phyloP scores from a whole-genome alignment of 2,888 invertebrate species.

The Chironomus tentans region DNA sequence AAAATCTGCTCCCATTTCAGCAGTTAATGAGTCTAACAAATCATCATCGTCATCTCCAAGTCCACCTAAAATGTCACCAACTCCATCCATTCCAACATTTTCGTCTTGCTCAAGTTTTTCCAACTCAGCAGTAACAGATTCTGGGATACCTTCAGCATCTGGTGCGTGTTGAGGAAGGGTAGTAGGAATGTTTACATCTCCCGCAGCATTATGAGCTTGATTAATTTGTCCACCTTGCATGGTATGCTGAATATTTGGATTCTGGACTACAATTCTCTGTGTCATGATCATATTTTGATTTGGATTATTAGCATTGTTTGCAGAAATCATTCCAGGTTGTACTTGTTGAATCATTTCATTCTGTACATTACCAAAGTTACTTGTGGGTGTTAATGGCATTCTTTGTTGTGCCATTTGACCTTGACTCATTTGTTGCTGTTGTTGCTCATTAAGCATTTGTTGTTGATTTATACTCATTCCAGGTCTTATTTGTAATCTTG shows the following conservation, averaged over 20 bases:
- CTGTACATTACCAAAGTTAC: not conserved
- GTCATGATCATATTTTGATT: conserved; percentile 1
- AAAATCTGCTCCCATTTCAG: conserved; percentile 90
- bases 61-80: conserved; percentile 71
- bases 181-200: not conserved
- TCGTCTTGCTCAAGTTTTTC: conserved; percentile 59
- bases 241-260: conserved; percentile 24
- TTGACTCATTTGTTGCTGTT: conserved; percentile 24
- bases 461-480: conserved; percentile 29
- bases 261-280: conserved; percentile 1
- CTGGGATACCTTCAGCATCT: conserved; percentile 52
- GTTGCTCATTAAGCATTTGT: conserved; percentile 28
- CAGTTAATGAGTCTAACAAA: conserved; percentile 56
- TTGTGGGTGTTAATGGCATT: not conserved
- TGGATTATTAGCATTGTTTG: not conserved
- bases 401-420: not conserved
- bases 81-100: conserved; percentile 53
- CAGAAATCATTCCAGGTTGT: not conserved
- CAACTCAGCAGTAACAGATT: conserved; percentile 57
- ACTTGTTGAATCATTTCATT: not conserved
- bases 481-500: conserved; percentile 35
- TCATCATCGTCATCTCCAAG: conserved; percentile 83
- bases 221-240: conserved; percentile 14
- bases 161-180: not conserved
- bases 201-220: not conserved